Base-by-base conservation (phyloP, 2,888 invertebrate genomes). In the Dimorphilus gyrociliatus region DNA sequence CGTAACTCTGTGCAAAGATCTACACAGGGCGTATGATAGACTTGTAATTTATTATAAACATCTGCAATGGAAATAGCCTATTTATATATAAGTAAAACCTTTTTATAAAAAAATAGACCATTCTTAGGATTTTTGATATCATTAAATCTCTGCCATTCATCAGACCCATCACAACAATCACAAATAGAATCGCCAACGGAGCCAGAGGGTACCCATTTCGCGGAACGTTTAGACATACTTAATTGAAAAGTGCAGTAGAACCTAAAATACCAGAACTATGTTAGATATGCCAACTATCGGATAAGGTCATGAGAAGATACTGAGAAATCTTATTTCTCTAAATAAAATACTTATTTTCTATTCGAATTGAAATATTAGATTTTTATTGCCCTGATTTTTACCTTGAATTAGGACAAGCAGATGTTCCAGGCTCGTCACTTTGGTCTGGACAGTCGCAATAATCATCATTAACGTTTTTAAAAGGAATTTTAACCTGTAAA, bases 81-180 rank as follows among this genome's bases (percentile, higher is more conserved):
- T 23, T 19, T 27, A 1, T 19, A n/a, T n/a, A n/a, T n/a, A n/a
- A n/a, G n/a, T n/a, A n/a, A n/a, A n/a, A n/a, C n/a, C n/a, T n/a
- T n/a, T n/a, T n/a, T n/a, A n/a, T n/a, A n/a, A n/a, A n/a, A n/a
- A n/a, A n/a, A n/a, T n/a, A n/a, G n/a, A n/a, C n/a, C n/a, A n/a
- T n/a, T n/a, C n/a, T n/a, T n/a, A n/a, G n/a, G n/a, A n/a, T n/a
- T n/a, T n/a, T n/a, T n/a, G n/a, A n/a, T n/a, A n/a, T n/a, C n/a
- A n/a, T n/a, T n/a, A n/a, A n/a, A n/a, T n/a, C n/a, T 21, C 7
- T 31, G 4, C 44, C 75, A 81, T 60, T 84, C 84, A 61, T 84
- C 84, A 26, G 80, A 78, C n/a, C 81, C 82, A 65, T 84, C 84
- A 60, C 82, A 84, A 51, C 85, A 85, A 61, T 85, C 67, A 50